A percentile compares a stretch with the other conserved stretches of the same genome.
These are phyloP conservation scores for Sinohyriopsis cumingii DNA, from an alignment of 2,888 invertebrate species.

Conservation along the genomic window DNA sequence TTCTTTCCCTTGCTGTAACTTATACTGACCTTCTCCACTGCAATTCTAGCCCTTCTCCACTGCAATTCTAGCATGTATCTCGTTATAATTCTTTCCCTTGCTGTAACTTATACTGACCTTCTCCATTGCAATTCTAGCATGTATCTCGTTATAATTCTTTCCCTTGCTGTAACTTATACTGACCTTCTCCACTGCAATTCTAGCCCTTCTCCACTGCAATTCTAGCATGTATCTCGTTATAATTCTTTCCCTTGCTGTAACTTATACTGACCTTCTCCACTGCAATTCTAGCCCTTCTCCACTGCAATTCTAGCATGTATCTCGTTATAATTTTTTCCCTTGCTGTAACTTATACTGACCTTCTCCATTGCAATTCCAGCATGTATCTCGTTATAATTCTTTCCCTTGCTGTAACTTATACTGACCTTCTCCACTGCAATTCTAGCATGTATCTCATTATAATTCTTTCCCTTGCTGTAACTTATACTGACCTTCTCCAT, in stretches of 20 bases:
- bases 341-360: conserved; percentile 54
- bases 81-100: too few relatives aligned
- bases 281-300: conserved; percentile 95
- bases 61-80: conserved; percentile 98
- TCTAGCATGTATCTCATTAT: conserved; percentile 98
- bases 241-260: too few relatives aligned
- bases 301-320: conserved; percentile 98
- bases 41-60: conserved; percentile 96
- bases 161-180: conserved; percentile 11
- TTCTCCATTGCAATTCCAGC: conserved; percentile 97
- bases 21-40: conserved; percentile 85
- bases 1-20: too few relatives aligned
- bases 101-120: conserved; percentile 75
- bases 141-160: too few relatives aligned
- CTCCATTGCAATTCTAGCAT: conserved; percentile 97
- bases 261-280: conserved; percentile 82
- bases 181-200: conserved; percentile 93
- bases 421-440: conserved; percentile 91
- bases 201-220: conserved; percentile 96
- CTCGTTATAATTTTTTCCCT: too few relatives aligned
- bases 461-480: too few relatives aligned
- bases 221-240: conserved; percentile 98
- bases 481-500: conserved; percentile 82
- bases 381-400: conserved; percentile 99
- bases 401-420: too few relatives aligned